Conservation (phyloP, 2,113 vertebrate genomes). For the Neodontobutis hainanensis region DNA sequence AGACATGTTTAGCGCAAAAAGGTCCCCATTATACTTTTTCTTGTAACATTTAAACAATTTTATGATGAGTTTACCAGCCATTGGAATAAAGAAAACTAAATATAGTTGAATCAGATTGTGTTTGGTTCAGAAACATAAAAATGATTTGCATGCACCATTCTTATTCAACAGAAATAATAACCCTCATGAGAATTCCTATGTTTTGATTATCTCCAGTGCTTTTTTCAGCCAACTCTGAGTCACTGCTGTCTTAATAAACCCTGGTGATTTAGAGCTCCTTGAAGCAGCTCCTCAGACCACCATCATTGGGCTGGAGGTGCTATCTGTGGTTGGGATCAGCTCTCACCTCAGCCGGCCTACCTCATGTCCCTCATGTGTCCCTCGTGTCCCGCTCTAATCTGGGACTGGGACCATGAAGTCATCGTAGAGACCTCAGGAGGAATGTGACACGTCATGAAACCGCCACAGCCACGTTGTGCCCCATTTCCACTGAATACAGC, state of each 20-base stretch:
- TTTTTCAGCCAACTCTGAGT: not conserved
- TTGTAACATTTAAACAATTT: no score
- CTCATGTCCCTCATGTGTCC: not conserved
- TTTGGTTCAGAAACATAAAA: no score
- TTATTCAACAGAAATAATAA: no score
- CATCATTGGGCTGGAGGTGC: slow-evolving; percentile 43
- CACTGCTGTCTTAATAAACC: slow-evolving; percentile 5
- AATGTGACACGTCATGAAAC: slow-evolving; percentile 71
- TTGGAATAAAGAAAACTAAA: no score
- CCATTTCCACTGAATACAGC: slow-evolving; percentile 31
- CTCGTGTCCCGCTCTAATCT: slow-evolving; percentile 62
- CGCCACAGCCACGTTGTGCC: slow-evolving; percentile 38
- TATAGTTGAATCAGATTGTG: no score
- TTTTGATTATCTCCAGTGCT: not conserved
- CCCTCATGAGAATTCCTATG: not conserved
- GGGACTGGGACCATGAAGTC: slow-evolving; percentile 52
- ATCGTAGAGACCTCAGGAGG: slow-evolving; percentile 56
- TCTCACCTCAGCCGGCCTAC: slow-evolving; percentile 58
- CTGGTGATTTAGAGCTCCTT: slow-evolving; percentile 9
- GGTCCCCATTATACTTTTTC: no score
- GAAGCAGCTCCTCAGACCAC: slow-evolving; percentile 32
- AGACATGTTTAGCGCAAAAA: no score
- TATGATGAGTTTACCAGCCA: no score
- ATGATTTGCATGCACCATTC: no score
- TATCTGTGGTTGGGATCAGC: slow-evolving; percentile 67